These are phyloP conservation scores for Babyrousa celebensis DNA, from an alignment of 2,797 vertebrate genomes.

Conservation along the genomic window DNA sequence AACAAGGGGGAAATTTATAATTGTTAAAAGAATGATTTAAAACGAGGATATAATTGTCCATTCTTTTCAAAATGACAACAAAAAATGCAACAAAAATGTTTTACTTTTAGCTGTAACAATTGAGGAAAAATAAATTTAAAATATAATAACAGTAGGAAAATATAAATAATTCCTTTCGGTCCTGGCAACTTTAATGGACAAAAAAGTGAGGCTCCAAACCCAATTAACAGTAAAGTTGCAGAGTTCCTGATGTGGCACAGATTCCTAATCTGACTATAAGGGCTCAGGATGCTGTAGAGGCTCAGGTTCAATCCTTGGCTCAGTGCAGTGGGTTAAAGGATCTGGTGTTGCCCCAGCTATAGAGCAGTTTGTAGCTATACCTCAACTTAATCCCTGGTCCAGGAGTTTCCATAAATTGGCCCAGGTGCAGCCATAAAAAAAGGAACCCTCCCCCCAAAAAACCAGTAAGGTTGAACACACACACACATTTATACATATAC, in stretches of 20 bases:
- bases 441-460: no score
- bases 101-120: not conserved
- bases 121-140: not conserved
- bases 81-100: not conserved
- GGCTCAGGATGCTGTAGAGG: no score
- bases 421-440: no score
- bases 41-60: not conserved
- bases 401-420: no score
- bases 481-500: not conserved
- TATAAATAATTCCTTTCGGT: not conserved
- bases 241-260: no score
- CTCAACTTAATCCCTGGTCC: no score
- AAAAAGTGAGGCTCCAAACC: not conserved
- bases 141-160: not conserved
- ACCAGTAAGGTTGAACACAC: not conserved
- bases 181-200: not conserved
- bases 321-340: no score
- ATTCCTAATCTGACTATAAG: no score
- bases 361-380: no score
- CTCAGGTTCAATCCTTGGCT: no score
- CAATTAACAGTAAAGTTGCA: not conserved
- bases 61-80: not conserved
- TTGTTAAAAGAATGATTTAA: not conserved
- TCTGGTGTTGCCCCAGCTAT: no score
- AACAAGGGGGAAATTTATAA: not conserved